phyloP scores from a whole-genome alignment of 2,113 vertebrate genomes.

The Gyps fulvus region DNA sequence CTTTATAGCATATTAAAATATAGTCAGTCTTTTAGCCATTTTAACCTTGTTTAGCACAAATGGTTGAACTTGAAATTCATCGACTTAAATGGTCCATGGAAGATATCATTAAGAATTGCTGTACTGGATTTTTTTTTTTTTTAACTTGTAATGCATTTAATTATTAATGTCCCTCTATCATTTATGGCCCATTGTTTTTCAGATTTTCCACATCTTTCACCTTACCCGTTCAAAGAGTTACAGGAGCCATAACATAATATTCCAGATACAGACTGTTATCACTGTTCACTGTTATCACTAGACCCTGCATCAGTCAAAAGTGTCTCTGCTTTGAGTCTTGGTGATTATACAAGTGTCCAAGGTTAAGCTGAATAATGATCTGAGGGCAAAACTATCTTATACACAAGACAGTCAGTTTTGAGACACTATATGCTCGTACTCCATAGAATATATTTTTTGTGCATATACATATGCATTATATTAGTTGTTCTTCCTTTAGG shows the following conservation, averaged over 20 bases:
- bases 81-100: slow-evolving; percentile 55
- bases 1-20: slow-evolving; percentile 69
- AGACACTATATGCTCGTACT: not conserved
- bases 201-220: slow-evolving; percentile 44
- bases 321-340: not conserved
- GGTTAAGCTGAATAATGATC: not conserved
- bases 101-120: slow-evolving; percentile 62
- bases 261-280: not conserved
- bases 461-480: not conserved
- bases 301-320: not conserved
- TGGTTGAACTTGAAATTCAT: slow-evolving; percentile 69
- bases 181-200: slow-evolving; percentile 47
- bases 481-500: not conserved
- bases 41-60: slow-evolving; percentile 79
- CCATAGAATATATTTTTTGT: not conserved
- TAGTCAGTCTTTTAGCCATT: slow-evolving; percentile 66
- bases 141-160: slow-evolving; percentile 20
- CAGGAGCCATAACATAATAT: not conserved
- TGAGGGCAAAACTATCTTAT: not conserved
- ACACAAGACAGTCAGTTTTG: not conserved
- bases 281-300: not conserved
- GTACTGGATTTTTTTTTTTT: not conserved
- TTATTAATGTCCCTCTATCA: slow-evolving; percentile 41
- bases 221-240: slow-evolving; percentile 17
- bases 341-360: not conserved